phyloP scores from a whole-genome alignment of 2,797 vertebrate species.

The Antrozous pallidus region DNA sequence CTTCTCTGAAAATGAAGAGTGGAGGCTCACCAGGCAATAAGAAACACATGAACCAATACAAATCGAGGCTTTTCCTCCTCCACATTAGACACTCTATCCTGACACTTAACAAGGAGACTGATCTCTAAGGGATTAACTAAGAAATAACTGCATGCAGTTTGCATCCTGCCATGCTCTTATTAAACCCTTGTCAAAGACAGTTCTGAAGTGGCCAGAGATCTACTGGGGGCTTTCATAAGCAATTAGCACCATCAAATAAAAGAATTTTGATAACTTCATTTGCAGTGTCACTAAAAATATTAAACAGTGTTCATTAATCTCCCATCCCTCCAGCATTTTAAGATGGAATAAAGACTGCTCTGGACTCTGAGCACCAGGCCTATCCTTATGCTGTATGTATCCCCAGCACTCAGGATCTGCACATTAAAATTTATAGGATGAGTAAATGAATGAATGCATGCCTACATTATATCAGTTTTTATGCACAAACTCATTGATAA shows the following conservation, averaged over 20 bases:
- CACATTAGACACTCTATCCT: not conserved
- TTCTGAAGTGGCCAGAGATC: constrained; percentile 27
- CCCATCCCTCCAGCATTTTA: not conserved
- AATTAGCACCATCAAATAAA: not conserved
- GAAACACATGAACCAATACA: constrained; percentile 13
- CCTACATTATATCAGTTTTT: not conserved
- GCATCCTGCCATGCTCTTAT: not conserved
- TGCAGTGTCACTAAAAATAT: not conserved
- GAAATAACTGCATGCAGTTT: constrained; percentile 47
- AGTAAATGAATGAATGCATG: not conserved
- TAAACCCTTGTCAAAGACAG: not conserved
- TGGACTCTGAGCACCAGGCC: not conserved
- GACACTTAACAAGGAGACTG: constrained; percentile 43
- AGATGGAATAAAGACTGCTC: not conserved
- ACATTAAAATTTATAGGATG: not conserved
- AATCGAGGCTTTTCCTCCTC: not conserved
- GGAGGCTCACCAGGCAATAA: not conserved
- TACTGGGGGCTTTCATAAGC: not conserved
- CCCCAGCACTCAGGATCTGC: not conserved
- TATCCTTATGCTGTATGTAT: not conserved
- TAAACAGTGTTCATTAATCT: not conserved
- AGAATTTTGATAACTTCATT: not conserved
- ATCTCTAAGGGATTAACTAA: constrained; percentile 66
- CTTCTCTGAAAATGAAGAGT: constrained; percentile 66
- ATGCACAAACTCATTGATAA: not conserved